A percentile compares a stretch with the other conserved stretches of the same genome.
Evolutionary conservation across 2,888 invertebrate species (phyloP).

Genomic region (Hydrotaea cyrtoneurina): DNA sequence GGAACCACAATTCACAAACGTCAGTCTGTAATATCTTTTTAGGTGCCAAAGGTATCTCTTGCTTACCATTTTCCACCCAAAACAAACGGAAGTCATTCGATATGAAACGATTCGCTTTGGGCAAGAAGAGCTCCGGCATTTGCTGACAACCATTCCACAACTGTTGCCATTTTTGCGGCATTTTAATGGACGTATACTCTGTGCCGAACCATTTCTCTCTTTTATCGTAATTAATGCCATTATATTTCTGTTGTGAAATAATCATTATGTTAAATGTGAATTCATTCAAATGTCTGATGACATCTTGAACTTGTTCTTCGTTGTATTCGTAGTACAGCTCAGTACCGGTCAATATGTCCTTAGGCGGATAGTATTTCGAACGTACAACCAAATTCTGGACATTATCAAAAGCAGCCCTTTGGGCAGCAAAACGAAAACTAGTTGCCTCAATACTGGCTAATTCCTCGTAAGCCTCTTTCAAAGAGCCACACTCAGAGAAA

Average conservation of each 20-base stretch:
- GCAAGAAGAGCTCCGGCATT: slow-evolving; percentile 84
- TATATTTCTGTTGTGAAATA: slow-evolving; percentile 76
- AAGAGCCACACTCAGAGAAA: slow-evolving; percentile 81
- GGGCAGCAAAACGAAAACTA: slow-evolving; percentile 87
- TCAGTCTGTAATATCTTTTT: slow-evolving; percentile 83
- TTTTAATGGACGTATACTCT: slow-evolving; percentile 85
- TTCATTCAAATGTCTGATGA: slow-evolving; percentile 75
- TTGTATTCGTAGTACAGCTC: slow-evolving; percentile 89
- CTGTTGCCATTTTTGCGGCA: slow-evolving; percentile 84
- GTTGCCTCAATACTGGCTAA: slow-evolving; percentile 87
- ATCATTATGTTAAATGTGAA: slow-evolving; percentile 79
- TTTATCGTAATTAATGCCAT: slow-evolving; percentile 82
- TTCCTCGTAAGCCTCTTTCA: slow-evolving; percentile 82
- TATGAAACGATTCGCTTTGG: slow-evolving; percentile 87
- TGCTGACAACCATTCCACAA: slow-evolving; percentile 84
- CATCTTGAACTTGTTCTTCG: slow-evolving; percentile 82
- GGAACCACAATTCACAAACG: slow-evolving; percentile 89
- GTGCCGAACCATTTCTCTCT: slow-evolving; percentile 93
- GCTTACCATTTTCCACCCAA: slow-evolving; percentile 75
- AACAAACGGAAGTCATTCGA: slow-evolving; percentile 85
- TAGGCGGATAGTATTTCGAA: slow-evolving; percentile 90
- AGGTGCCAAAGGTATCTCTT: slow-evolving; percentile 81
- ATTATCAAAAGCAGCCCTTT: slow-evolving; percentile 87
- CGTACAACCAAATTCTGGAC: slow-evolving; percentile 89
- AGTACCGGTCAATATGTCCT: slow-evolving; percentile 89